A percentile compares a stretch with the other conserved stretches of the same genome.
These are phyloP conservation scores for Peromyscus californicus DNA, from an alignment of 2,113 vertebrate species.

Conservation along the genomic window DNA sequence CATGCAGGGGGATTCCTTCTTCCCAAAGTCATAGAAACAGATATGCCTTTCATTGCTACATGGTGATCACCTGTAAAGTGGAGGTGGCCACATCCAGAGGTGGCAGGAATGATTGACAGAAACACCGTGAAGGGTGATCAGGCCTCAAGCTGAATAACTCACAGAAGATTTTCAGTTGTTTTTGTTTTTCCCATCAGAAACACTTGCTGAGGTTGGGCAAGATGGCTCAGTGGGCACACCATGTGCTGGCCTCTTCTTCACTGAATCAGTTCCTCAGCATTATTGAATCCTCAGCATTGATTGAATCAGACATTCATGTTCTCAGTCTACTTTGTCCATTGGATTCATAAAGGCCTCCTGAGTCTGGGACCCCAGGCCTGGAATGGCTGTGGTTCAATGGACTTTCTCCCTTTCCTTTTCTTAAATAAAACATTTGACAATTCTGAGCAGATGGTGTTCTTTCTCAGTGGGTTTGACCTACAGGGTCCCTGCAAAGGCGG, in stretches of 20 bases:
- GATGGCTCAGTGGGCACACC: neutral
- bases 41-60: slow-evolving; percentile 24
- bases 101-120: neutral
- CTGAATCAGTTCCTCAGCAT: neutral
- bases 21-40: slow-evolving; percentile 79
- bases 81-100: neutral
- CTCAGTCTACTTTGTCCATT: neutral
- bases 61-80: neutral
- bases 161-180: neutral
- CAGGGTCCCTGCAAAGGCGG: neutral
- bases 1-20: neutral
- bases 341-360: neutral
- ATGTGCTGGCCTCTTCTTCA: neutral
- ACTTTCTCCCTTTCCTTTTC: neutral
- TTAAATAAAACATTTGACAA: neutral
- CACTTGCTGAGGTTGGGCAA: neutral
- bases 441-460: neutral
- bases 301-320: neutral
- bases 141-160: neutral
- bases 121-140: neutral
- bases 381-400: neutral
- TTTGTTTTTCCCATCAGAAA: neutral
- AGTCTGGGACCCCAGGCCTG: neutral
- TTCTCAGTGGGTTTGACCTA: neutral
- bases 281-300: too few relatives aligned